phyloP scores from a whole-genome alignment of 2,797 vertebrate genomes.

The Erethizon dorsatum region DNA sequence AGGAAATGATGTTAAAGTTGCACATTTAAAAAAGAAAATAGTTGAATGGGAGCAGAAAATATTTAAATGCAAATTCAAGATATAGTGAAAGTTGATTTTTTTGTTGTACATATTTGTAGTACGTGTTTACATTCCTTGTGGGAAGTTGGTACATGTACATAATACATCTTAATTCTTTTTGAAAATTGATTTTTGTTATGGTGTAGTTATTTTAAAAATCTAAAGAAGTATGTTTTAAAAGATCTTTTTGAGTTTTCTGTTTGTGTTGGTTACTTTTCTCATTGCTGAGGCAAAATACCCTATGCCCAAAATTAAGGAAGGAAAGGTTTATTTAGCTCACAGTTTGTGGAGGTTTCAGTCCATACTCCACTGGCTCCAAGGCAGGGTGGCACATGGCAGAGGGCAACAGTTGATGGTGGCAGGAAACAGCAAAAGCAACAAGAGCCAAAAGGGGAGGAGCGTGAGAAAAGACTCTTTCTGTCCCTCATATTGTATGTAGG shows the following conservation, averaged over 20 bases:
- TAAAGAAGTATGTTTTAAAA: constrained; percentile 63
- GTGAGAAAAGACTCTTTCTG: no score
- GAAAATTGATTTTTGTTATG: constrained; percentile 59
- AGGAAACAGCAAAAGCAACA: no score
- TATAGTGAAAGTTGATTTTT: constrained; percentile 60
- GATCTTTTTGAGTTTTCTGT: constrained; percentile 57
- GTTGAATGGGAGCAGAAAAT: constrained; percentile 52
- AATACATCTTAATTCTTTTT: neutral
- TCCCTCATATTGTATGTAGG: no score
- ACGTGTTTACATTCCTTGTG: neutral
- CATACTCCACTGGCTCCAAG: no score
- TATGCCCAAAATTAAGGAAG: no score
- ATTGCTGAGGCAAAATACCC: no score
- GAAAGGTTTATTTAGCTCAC: no score
- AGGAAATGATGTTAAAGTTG: constrained; percentile 53
- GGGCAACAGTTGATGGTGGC: no score
- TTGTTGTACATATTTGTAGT: neutral
- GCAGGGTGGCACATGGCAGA: no score
- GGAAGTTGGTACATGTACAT: neutral
- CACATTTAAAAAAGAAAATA: constrained; percentile 8
- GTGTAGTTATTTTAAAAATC: constrained; percentile 38
- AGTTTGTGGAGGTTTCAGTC: no score
- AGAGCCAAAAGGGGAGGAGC: no score
- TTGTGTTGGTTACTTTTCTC: no score
- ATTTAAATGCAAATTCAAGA: constrained; percentile 27